Base-by-base conservation (phyloP, 2,113 vertebrate species). In the Sula dactylatra region DNA sequence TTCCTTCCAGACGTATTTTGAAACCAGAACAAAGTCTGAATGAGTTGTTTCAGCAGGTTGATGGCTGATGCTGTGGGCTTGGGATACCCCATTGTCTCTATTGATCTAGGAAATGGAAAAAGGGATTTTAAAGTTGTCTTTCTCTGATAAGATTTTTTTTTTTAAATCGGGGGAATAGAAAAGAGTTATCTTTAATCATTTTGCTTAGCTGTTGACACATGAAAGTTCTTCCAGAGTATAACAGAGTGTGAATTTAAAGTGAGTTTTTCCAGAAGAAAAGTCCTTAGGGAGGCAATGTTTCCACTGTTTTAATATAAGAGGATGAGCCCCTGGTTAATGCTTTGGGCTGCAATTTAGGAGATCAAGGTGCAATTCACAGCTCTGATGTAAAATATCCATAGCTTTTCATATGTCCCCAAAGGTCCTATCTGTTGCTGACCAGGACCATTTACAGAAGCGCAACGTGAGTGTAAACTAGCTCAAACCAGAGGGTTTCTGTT, bases 101-200 rank as follows among this genome's bases (percentile, higher is more conserved):
- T 96, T 91, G 82, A 91, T 70, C n/a, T 47, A 25, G 64, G 87
- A 95, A 96, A 96, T 96, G 71, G 94, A 59, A 92, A 95, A 94
- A 90, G 50, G 81, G 89, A 91, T 95, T 96, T 96, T 76, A 42
- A 86, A 40, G 55, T 67, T 76, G 58, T 36, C 47, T 88, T 94
- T 97, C 40, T 93, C 34, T 45, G 84, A 55, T 76, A 71, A 74
- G 20, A 36, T 67, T 83, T 17, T 42, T 42, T 52, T 70, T 64
- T 73, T 49, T 7, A 19, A 66, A 90, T 66, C 47, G 56, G 6
- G 38, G 83, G 52, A 77, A 72, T 50, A 87, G 70, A 50, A 96
- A 82, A 44, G 50, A 44, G 50, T 78, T 86, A 74, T 88, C 82
- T 93, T 94, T 85, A 95, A 97, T 89, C 70, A 65, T 86, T 93